Base-by-base conservation (phyloP, 2,888 invertebrate species). In the Lumbricus terrestris region DNA sequence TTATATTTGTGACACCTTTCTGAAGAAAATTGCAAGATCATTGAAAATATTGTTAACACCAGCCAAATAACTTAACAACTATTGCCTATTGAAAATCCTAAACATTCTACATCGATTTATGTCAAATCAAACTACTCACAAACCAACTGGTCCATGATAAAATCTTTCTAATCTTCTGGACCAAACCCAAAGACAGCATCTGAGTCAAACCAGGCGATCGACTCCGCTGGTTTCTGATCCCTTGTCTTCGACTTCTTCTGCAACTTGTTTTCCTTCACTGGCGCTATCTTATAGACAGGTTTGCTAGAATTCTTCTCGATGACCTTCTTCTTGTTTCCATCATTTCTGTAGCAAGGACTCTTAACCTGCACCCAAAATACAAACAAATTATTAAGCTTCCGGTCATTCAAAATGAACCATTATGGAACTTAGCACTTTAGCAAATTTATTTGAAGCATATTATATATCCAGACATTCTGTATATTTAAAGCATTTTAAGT, bases 141-240 rank as follows among this genome's bases (percentile, higher is more conserved):
- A 69, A 69, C 69, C 69, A 69, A n/a, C n/a, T 69, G 69, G 29
- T 69, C 69, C 69, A 69, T n/a, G n/a, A 69, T 69, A 69, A 15
- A 69, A 69, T n/a, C 13, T 13, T 69, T 69, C n/a, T 85, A 85
- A 85, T 85, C 85, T 37, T 85, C 85, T 85, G 85, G 85, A 85
- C 85, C 85, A 37, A 85, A 85, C 34, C 85, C 85, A 85, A 85
- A 85, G 85, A 85, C 85, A 20, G 85, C 33, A 85, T 85, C 85
- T 16, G 85, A 85, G 23, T 85, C 85, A 11, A 85, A 85, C 85
- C 85, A 85, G 37, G 85, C 85, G 15, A 85, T 85, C 8, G 85
- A 85, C 69, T 69, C 69, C 69, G n/a, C 69, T 69, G 69, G 69
- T 69, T 69, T 69, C 85, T 85, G 34, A 35, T 34, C 85, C n/a